Conservation (phyloP, 1,140 invertebrate species). For the Muscidifurax raptorellus region DNA sequence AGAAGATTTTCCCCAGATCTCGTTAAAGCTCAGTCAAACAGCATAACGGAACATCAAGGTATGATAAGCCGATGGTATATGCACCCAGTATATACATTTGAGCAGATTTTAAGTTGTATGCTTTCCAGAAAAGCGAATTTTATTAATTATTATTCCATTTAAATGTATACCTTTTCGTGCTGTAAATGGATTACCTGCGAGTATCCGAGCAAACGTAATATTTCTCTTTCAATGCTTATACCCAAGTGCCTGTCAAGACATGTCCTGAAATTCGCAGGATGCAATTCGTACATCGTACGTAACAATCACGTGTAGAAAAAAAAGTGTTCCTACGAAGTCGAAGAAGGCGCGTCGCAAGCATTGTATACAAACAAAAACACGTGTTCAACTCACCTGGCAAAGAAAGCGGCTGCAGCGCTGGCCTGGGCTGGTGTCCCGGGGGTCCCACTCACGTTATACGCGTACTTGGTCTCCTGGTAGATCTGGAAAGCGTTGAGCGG, state of each 20-base stretch:
- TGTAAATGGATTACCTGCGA: too few species aligned
- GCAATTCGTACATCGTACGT: too few species aligned
- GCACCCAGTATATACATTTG: not conserved
- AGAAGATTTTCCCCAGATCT: slow-evolving; percentile 15
- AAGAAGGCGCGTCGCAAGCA: not conserved
- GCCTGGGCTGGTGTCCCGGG: slow-evolving; percentile 72
- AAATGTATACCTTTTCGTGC: too few species aligned
- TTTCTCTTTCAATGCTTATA: not conserved
- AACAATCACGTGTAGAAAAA: too few species aligned
- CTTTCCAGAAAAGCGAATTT: too few species aligned
- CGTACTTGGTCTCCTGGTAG: slow-evolving; percentile 73
- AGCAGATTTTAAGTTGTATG: not conserved
- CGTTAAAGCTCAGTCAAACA: slow-evolving; percentile 24
- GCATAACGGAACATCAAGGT: not conserved
- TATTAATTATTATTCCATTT: too few species aligned
- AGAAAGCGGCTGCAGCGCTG: slow-evolving; percentile 74
- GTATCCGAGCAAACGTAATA: not conserved
- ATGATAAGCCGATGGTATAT: not conserved
- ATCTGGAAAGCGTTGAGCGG: slow-evolving; percentile 63
- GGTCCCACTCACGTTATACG: slow-evolving; percentile 72
- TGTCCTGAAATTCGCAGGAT: too few species aligned
- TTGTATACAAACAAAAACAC: not conserved
- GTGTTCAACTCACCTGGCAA: slow-evolving; percentile 67
- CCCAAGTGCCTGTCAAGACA: too few species aligned
- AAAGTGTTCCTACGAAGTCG: too few species aligned